A percentile compares a stretch with the other conserved stretches of the same genome.
Conservation (phyloP, 2,888 invertebrate genomes). For the Mechanitis messenoides region DNA sequence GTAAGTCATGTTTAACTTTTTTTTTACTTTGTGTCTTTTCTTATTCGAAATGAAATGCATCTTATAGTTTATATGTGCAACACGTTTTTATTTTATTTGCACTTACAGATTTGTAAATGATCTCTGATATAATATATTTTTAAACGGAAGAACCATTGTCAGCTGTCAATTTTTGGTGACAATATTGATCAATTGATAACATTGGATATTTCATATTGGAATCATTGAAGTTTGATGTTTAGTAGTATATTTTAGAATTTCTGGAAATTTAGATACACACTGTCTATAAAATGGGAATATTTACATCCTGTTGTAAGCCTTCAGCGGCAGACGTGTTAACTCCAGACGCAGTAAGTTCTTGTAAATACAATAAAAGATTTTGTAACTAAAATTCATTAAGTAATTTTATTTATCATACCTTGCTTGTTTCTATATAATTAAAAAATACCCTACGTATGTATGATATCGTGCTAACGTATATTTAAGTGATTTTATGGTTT, state of each 20-base stretch:
- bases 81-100: conserved; percentile 1
- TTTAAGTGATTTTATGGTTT: too few species aligned
- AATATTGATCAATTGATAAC: conserved; percentile 17
- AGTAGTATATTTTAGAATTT: conserved; percentile 11
- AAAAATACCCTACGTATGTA: too few species aligned
- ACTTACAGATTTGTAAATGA: conserved; percentile 18
- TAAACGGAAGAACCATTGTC: conserved; percentile 22
- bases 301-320: conserved; percentile 73
- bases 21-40: background rate
- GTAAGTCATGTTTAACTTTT: too few species aligned
- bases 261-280: conserved; percentile 12
- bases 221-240: conserved; percentile 17
- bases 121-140: conserved; percentile 15
- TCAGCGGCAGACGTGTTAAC: conserved; percentile 75
- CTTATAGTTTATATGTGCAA: conserved; percentile 1
- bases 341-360: conserved; percentile 74
- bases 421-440: background rate
- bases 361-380: conserved; percentile 4
- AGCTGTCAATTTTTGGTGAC: conserved; percentile 24
- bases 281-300: conserved; percentile 63
- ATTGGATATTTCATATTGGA: background rate
- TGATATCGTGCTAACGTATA: conserved; percentile 7
- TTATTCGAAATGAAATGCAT: background rate
- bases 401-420: background rate
- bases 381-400: background rate